Evolutionary conservation across 1,140 invertebrate species (phyloP).

Genomic region (Heliconius hermathena): DNA sequence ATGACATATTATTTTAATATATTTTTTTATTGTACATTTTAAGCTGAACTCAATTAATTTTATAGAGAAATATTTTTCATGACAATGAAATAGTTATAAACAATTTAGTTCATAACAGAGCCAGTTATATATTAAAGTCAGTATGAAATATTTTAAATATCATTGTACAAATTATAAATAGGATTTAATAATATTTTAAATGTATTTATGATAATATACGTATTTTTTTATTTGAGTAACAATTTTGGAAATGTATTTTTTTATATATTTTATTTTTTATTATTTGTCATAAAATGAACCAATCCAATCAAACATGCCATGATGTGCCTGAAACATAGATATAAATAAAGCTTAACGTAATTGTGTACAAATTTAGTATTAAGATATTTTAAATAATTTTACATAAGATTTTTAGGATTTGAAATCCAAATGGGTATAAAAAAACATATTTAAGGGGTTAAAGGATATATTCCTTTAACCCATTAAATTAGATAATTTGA

Average conservation of each 20-base stretch:
- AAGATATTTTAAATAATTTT: slow-evolving; percentile 1
- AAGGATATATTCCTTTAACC: too few relatives aligned
- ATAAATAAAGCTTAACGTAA: slow-evolving; percentile 14
- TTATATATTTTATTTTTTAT: neutral
- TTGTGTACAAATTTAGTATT: slow-evolving; percentile 27
- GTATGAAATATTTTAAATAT: neutral
- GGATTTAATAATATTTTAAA: neutral
- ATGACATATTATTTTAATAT: neutral
- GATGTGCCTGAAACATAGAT: slow-evolving; percentile 34
- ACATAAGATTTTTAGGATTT: neutral
- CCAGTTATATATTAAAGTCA: neutral
- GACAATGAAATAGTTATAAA: slow-evolving; percentile 1
- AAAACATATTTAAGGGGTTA: too few relatives aligned
- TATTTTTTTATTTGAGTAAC: neutral
- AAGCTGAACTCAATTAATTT: neutral
- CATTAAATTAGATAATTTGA: too few relatives aligned
- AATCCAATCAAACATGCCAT: slow-evolving; percentile 29
- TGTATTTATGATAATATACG: neutral
- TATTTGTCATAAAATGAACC: neutral
- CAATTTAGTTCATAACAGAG: slow-evolving; percentile 1
- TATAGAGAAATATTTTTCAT: slow-evolving; percentile 1
- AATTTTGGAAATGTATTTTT: neutral
- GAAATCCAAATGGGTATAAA: neutral
- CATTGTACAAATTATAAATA: slow-evolving; percentile 1
- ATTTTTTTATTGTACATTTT: neutral